phyloP scores from a whole-genome alignment of 2,888 invertebrate genomes.

The Iselma pallidipennis region DNA sequence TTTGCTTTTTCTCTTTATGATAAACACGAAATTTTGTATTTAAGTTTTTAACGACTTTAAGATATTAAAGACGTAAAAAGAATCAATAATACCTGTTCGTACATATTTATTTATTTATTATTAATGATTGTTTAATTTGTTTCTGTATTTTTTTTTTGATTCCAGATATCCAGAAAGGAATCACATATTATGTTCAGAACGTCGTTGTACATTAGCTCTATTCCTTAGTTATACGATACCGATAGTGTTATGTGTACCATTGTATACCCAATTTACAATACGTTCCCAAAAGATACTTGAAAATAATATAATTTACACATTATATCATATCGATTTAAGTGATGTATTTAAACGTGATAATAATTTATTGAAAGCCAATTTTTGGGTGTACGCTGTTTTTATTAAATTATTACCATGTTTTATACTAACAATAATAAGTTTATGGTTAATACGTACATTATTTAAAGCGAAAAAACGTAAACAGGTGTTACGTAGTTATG shows the following conservation, averaged over 20 bases:
- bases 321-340: constrained; percentile 62
- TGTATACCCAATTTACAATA: constrained; percentile 74
- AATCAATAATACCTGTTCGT: no score
- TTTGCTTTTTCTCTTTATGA: no score
- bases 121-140: background rate
- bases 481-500: constrained; percentile 69
- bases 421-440: constrained; percentile 73
- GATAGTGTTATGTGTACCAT: constrained; percentile 80
- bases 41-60: no score
- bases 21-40: no score
- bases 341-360: constrained; percentile 52
- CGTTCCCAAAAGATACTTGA: constrained; percentile 59
- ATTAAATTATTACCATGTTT: constrained; percentile 81
- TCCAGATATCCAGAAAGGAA: constrained; percentile 77
- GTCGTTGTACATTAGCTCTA: constrained; percentile 77
- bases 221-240: constrained; percentile 75
- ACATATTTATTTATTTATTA: no score
- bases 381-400: constrained; percentile 80
- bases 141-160: constrained; percentile 15
- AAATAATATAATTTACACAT: constrained; percentile 61
- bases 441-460: constrained; percentile 72
- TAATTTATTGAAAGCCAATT: constrained; percentile 63
- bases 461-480: constrained; percentile 77
- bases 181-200: constrained; percentile 74
- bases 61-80: no score